These are phyloP conservation scores for Drosophila nebulosa DNA, from an alignment of 1,140 invertebrate species.

Conservation along the genomic window DNA sequence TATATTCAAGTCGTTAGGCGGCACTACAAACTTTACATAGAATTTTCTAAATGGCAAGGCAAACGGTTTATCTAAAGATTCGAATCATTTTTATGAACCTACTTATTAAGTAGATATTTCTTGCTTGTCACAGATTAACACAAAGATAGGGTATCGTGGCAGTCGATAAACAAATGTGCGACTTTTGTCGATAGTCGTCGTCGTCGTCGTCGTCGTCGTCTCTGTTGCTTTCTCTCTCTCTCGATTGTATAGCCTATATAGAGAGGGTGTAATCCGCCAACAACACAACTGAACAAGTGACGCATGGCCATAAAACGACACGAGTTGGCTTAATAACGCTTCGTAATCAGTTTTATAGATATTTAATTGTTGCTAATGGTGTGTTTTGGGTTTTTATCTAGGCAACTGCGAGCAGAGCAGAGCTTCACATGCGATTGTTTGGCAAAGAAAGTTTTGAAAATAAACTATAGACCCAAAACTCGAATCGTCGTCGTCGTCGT, in stretches of 20 bases:
- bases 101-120: too few species aligned
- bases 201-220: too few species aligned
- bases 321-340: slow-evolving; percentile 44
- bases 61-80: too few species aligned
- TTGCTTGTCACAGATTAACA: too few species aligned
- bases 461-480: background rate
- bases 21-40: too few species aligned
- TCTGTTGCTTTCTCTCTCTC: background rate
- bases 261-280: slow-evolving; percentile 14
- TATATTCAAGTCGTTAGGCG: too few species aligned
- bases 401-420: background rate
- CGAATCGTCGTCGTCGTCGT: background rate
- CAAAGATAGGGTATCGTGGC: background rate
- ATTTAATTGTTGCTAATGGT: slow-evolving; percentile 62
- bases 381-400: background rate
- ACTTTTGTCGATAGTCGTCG: too few species aligned
- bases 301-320: slow-evolving; percentile 18
- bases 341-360: slow-evolving; percentile 70
- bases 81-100: too few species aligned
- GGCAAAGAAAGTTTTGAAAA: background rate
- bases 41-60: too few species aligned
- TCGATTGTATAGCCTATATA: background rate
- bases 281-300: slow-evolving; percentile 10
- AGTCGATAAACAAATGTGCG: background rate
- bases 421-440: background rate